Base-by-base conservation (phyloP, 2,888 invertebrate species). In the Drosophila mettleri region DNA sequence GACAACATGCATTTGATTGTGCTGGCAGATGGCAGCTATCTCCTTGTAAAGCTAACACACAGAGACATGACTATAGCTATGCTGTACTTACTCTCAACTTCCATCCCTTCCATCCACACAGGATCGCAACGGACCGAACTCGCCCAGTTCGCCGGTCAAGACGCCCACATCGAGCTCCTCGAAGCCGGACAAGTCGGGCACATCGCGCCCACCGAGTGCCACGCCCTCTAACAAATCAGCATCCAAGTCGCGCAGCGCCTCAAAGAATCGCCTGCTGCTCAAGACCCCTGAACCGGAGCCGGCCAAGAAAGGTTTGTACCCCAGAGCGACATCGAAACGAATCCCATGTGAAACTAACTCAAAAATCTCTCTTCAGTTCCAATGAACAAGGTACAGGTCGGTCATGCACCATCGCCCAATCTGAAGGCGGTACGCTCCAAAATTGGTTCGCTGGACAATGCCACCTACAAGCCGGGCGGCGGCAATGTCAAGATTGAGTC, bases 371-470 rank as follows among this genome's bases (percentile, higher is more conserved):
- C 2, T 20, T 9, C 95, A 94, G 93, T 98, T 89, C 97, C 98
- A 77, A 98, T 98, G 97, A 98, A 98, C 92, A 98, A 97, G 93
- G 93, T 97, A 70, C 97, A 97, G 94, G 97, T 97, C 49, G 98
- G 98, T 55, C 95, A 96, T 83, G 97, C 97, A 60, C 97, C 98
- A 63, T 98, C 97, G 59, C 98, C 98, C 27, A 98, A 98, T 92
- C 94, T 97, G 86, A 98, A 98, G 93, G 95, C 96, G 73, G 96
- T 97, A n/a, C 95, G 95, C 91, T 98, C 98, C 24, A 98, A 98
- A 93, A 97, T 98, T 85, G 98, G 98, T 18, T 98, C 98, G 3
- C 92, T 98, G 91, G 95, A 97, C n/a, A 98, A 98, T 92, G 94
- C 97, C 29, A 95, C 95, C 69, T 96, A 98, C 92, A 97, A 95